Conservation (phyloP, 2,888 invertebrate species). For the Stenichneumon culpator region DNA sequence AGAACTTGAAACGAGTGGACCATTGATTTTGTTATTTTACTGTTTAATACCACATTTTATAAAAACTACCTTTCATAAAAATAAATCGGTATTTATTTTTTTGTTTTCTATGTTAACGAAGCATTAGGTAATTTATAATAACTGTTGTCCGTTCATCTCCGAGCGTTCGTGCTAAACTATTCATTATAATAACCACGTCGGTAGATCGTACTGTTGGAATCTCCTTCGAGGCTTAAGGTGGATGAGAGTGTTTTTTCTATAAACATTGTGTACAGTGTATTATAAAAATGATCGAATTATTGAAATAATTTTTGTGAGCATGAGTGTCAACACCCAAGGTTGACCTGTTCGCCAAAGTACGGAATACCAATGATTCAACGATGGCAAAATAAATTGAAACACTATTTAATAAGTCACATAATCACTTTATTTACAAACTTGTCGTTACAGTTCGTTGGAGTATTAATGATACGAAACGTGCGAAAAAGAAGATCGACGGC, state of each 20-base stretch:
- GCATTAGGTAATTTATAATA: neutral
- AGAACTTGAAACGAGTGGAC: too few species aligned
- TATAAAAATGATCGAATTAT: conserved; percentile 41
- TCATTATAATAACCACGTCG: neutral
- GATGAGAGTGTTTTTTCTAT: conserved; percentile 43
- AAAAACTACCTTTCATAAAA: neutral
- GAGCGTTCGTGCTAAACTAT: neutral
- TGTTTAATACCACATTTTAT: too few species aligned
- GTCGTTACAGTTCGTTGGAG: conserved; percentile 63
- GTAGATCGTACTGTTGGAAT: conserved; percentile 41
- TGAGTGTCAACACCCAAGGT: conserved; percentile 37
- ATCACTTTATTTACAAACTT: conserved; percentile 66
- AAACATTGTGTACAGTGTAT: conserved; percentile 63
- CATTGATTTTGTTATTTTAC: too few species aligned
- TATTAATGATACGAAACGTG: conserved; percentile 57
- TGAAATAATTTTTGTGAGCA: neutral
- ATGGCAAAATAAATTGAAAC: conserved; percentile 6
- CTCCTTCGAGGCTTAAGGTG: conserved; percentile 10
- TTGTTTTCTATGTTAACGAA: neutral
- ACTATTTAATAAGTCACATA: conserved; percentile 56
- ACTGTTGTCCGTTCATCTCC: neutral
- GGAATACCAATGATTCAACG: neutral
- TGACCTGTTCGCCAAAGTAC: conserved; percentile 18
- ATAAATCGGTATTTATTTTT: conserved; percentile 1
- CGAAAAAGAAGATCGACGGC: conserved; percentile 50